Conservation (phyloP, 2,888 invertebrate genomes). For the Spicauda simplicius region DNA sequence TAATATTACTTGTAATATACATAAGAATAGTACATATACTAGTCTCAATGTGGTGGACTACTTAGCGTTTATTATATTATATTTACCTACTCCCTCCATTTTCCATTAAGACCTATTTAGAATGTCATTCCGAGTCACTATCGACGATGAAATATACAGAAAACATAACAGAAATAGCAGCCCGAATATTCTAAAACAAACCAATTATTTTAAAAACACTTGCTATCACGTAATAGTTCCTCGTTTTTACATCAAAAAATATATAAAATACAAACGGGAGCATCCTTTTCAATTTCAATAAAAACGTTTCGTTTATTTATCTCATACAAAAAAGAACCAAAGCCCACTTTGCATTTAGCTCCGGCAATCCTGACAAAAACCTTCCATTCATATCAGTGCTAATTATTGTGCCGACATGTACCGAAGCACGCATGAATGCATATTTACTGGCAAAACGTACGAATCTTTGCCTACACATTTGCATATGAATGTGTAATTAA, state of each 20-base stretch:
- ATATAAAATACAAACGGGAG: conserved; percentile 23
- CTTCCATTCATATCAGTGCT: conserved; percentile 70
- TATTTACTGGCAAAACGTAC: conserved; percentile 68
- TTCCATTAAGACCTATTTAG: no score
- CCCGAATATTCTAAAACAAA: conserved; percentile 21
- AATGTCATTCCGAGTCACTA: no score
- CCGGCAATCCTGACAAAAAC: conserved; percentile 61
- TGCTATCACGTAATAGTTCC: conserved; percentile 11
- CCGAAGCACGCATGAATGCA: conserved; percentile 76
- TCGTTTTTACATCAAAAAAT: conserved; percentile 28
- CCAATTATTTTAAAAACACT: conserved; percentile 32
- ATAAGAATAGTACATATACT: no score
- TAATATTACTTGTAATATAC: no score
- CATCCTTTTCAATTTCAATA: conserved; percentile 38
- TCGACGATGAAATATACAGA: neutral
- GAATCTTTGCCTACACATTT: conserved; percentile 79
- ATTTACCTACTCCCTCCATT: no score
- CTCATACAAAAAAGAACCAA: conserved; percentile 39
- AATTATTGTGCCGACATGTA: conserved; percentile 76
- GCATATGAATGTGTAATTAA: conserved; percentile 84
- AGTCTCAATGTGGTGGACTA: no score
- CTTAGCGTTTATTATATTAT: no score
- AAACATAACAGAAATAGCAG: neutral
- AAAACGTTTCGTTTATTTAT: conserved; percentile 36
- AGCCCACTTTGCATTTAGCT: conserved; percentile 48